Base-by-base conservation (phyloP, 2,113 vertebrate species). In the Macroglossus sobrinus region DNA sequence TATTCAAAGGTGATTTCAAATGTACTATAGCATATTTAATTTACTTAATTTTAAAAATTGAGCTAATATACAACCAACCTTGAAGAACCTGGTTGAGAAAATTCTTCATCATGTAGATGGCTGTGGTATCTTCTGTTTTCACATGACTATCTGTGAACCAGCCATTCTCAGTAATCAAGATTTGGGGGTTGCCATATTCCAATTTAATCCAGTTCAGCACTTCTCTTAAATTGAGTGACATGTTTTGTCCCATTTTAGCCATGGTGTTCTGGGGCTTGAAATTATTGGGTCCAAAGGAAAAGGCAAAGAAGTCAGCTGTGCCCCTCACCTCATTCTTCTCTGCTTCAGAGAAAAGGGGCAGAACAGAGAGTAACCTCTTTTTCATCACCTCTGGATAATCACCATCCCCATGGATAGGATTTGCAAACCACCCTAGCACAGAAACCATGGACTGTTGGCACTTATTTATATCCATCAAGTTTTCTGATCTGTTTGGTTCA, bases 271-370 rank as follows among this genome's bases (percentile, higher is more conserved):
- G 98, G 38, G 99, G 98, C 78, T 99, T 99, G 84, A 99, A 98
- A 94, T 99, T 99, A 97, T 99, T 99, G 6, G 99, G 99, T 35
- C 99, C 99, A n/a, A 99, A 99, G 50, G 99, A 99, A 96, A 99
- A 98, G 0, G 99, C 99, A 43, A 99, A 99, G 97, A 99, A 99
- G 89, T 99, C 99, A 7, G 99, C 99, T 0, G 99, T 99, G 91
- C 98, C 99, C 84, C 98, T 98, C 59, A 99, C 98, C 94, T 98
- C 98, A 10, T 98, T 96, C 97, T 98, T 99, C 98, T 99, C 99
- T 33, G 98, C 97, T 21, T 98, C 95, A 0, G 99, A 99, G 94
- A 99, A 99, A 33, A 40, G 92, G 26, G 99, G 99, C 84, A 99
- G 91, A 33, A 98, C 88, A 0, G 78, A 84, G 1, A 82, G 91